These are phyloP conservation scores for Fistularia tabacaria DNA, from an alignment of 2,797 vertebrate species.

Conservation along the genomic window DNA sequence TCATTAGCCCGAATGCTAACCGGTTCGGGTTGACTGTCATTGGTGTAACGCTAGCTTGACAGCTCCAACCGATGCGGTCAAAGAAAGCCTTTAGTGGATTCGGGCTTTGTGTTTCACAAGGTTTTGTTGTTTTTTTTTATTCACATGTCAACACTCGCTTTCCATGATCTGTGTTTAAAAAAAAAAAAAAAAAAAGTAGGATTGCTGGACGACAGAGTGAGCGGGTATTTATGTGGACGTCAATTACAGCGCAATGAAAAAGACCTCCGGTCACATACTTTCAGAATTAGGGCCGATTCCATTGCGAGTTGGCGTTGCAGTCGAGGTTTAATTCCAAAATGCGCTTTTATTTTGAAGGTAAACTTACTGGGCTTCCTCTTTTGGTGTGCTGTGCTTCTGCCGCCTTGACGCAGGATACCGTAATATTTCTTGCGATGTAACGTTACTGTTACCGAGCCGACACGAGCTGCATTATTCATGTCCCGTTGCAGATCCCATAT, in stretches of 20 bases:
- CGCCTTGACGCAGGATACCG: constrained; percentile 9
- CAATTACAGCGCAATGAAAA: constrained; percentile 5
- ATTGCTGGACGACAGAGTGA: background rate
- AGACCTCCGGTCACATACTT: constrained; percentile 16
- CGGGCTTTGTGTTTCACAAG: background rate
- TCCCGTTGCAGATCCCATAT: constrained; percentile 43
- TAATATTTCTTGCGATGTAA: constrained; percentile 36
- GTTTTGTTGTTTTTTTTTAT: background rate
- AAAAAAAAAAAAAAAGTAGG: too few species aligned
- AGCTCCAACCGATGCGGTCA: constrained; percentile 28
- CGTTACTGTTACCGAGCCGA: constrained; percentile 44
- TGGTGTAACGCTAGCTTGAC: constrained; percentile 26
- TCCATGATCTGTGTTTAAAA: background rate
- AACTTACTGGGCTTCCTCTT: constrained; percentile 1
- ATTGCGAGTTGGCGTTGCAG: background rate
- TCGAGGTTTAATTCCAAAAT: background rate
- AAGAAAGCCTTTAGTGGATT: background rate
- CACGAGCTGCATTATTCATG: constrained; percentile 71
- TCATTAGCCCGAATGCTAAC: constrained; percentile 45
- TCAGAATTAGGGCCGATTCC: constrained; percentile 38
- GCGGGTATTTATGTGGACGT: constrained; percentile 24
- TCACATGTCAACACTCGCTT: background rate
- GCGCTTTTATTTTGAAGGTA: constrained; percentile 49
- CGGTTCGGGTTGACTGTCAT: constrained; percentile 39
- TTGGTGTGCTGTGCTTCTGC: background rate